Base-by-base conservation (phyloP, 2,113 vertebrate species). In the Atherinomorus stipes region DNA sequence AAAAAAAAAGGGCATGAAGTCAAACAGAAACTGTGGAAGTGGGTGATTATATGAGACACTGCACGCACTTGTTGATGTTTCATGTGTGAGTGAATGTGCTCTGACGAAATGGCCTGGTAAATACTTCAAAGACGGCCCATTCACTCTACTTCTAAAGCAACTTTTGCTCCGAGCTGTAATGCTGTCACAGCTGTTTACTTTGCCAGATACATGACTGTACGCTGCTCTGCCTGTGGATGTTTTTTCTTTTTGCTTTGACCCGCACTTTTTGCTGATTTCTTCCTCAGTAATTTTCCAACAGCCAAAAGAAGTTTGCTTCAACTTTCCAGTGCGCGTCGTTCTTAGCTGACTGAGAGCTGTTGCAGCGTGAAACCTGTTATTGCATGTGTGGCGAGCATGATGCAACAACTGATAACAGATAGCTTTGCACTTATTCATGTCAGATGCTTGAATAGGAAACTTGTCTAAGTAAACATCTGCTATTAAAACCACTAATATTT, bases 151-250 rank as follows among this genome's bases (percentile, higher is more conserved):
- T 80, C 78, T 77, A 11, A 74, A 76, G 87, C 80, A 80, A 1
- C 61, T 89, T 76, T 9, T 74, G 52, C 4, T 59, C 4, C 74
- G 80, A 40, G 71, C 50, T 13, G 74, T 76, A 37, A 31, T 42
- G 86, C 85, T 86, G 74, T 76, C 79, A 47, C 71, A 79, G 83
- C 81, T 65, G 21, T 78, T 84, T 74, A 2, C 34, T 38, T 52
- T 76, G 85, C 88, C 81, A 86, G n/a, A 70, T 25, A 3, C 69
- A 63, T 86, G 85, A 87, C 3, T 87, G 82, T 50, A 64, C 66
- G 2, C 73, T 11, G 16, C 59, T 3, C 0, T 8, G 64, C 69
- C 13, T 7, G 7, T 37, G 45, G 68, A 71, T 79, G 74, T 83
- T 90, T 81, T 85, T 77, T 76, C 40, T 13, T 63, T 78, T 37